Base-by-base conservation (phyloP, 2,888 invertebrate genomes). In the Calliopum simillimum region DNA sequence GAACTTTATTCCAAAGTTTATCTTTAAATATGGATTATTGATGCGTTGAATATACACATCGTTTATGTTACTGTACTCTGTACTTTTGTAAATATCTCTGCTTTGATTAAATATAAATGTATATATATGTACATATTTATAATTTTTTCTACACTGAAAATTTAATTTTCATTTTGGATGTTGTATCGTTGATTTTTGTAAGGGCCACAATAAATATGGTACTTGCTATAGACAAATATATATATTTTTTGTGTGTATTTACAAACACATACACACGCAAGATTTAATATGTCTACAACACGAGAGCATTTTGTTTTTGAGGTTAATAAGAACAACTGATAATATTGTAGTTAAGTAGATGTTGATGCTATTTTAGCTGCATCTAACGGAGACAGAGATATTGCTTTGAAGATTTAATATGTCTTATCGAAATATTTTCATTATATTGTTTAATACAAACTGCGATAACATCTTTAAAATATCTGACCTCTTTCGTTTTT, bases 301-400 rank as follows among this genome's bases (percentile, higher is more conserved):
- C 16, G 41, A 16, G 21, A 43, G 55, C 14, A 68, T 66, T 56
- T 44, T 46, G 59, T 61, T 68, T 74, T 65, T 73, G 76, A 73
- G 73, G 74, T 81, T 81, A 83, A 82, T 81, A 80, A 81, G 82
- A 81, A 83, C 82, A 83, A 83, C 80, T 78, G 83, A 83, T 83
- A 83, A 83, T 83, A 83, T 83, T 83, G 81, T 83, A 82, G 83
- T 83, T 83, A 83, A 83, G 84, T 83, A 83, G 83, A 83, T 83
- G 83, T 83, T 79, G 81, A 79, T 79, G 81, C 79, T 77, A 75
- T 75, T 71, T 74, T 71, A 68, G 73, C 72, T 70, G 69, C 70
- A 68, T 69, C 64, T 55, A 46, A 65, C 59, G 59, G 46, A 67
- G 25, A 47, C 70, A 68, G 70, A 71, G 73, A 77, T 73, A 75